phyloP scores from a whole-genome alignment of 2,888 invertebrate genomes.

The Stenchaetothrips biformis region DNA sequence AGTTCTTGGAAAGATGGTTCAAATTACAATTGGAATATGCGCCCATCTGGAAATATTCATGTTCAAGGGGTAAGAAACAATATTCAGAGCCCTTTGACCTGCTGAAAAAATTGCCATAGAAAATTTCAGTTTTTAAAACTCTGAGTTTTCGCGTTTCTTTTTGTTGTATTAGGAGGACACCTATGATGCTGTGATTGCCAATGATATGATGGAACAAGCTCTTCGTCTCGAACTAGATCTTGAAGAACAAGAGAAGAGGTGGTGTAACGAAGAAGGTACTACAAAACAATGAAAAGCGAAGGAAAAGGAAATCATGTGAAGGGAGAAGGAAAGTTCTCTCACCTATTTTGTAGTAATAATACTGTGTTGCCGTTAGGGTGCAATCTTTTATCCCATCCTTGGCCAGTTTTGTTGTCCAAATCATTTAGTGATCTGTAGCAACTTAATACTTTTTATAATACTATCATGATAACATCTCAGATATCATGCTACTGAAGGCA shows the following conservation, averaged over 20 bases:
- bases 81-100: not conserved
- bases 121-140: not conserved
- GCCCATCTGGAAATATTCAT: conserved; percentile 30
- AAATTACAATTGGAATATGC: conserved; percentile 34
- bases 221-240: conserved; percentile 62
- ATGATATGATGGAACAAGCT: conserved; percentile 61
- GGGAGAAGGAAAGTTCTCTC: too few species aligned
- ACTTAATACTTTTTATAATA: not conserved
- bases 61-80: conserved; percentile 9
- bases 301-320: too few species aligned
- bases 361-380: too few species aligned
- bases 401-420: not conserved
- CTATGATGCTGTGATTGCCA: conserved; percentile 61
- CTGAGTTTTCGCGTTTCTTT: not conserved
- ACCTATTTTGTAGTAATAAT: too few species aligned
- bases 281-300: conserved; percentile 28
- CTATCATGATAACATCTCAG: not conserved
- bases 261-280: conserved; percentile 57
- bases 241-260: conserved; percentile 58
- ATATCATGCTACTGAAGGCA: not conserved
- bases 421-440: not conserved
- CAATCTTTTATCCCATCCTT: too few species aligned
- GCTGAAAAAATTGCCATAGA: not conserved
- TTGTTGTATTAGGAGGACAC: conserved; percentile 50
- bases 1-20: conserved; percentile 37